phyloP scores from a whole-genome alignment of 1,140 invertebrate species.

The Drosophila santomea region DNA sequence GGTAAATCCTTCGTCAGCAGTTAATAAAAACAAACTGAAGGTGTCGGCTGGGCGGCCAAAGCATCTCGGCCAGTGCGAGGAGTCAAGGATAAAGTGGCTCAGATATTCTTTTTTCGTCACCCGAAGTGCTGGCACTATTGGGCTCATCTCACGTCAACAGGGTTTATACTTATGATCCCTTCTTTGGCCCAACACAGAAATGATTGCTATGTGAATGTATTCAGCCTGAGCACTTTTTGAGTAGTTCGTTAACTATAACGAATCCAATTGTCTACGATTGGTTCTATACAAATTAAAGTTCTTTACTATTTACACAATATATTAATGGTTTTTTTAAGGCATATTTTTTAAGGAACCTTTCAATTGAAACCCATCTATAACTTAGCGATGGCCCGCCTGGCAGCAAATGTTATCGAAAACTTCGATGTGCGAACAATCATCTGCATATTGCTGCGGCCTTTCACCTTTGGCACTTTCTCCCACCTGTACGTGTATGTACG shows the following conservation, averaged over 20 bases:
- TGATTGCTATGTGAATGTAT: not conserved
- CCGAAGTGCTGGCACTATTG: slow-evolving; percentile 10
- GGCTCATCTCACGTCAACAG: slow-evolving; percentile 2
- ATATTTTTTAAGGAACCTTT: not conserved
- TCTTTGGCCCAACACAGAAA: not conserved
- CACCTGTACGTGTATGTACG: not conserved
- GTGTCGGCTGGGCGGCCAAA: slow-evolving; percentile 8
- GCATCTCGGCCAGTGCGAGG: slow-evolving; percentile 14
- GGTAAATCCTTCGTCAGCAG: slow-evolving; percentile 72
- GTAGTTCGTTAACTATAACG: too few relatives aligned
- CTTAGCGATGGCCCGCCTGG: not conserved
- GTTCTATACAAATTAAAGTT: too few relatives aligned
- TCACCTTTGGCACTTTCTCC: slow-evolving; percentile 1
- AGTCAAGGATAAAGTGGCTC: slow-evolving; percentile 23
- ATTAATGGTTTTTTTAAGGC: too few relatives aligned
- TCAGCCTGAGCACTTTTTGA: not conserved
- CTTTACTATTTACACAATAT: too few relatives aligned
- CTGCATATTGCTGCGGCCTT: slow-evolving; percentile 33
- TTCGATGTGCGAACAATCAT: slow-evolving; percentile 23
- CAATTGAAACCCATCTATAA: not conserved
- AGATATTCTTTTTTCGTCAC: slow-evolving; percentile 2
- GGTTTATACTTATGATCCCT: slow-evolving; percentile 11
- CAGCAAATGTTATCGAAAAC: slow-evolving; percentile 28
- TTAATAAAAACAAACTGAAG: slow-evolving; percentile 67
- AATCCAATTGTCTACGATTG: too few relatives aligned